Conservation (phyloP, 1,140 invertebrate species). For the Cryptotermes secundus region DNA sequence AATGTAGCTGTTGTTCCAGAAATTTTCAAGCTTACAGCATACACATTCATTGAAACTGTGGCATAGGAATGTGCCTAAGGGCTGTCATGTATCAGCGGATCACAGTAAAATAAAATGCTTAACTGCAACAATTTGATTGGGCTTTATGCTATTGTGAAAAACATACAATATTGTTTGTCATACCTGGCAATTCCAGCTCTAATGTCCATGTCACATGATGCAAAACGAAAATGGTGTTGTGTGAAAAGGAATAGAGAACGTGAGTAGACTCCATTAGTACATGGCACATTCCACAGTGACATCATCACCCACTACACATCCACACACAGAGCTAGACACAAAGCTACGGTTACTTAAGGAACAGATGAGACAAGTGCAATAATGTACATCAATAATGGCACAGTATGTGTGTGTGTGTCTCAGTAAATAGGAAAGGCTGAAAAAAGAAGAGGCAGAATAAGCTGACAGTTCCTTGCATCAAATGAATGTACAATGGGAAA, state of each 20-base stretch:
- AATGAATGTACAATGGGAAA: too few species aligned
- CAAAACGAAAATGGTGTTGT: conserved; percentile 32
- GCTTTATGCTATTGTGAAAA: not conserved
- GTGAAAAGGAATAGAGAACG: conserved; percentile 25
- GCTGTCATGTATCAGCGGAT: too few species aligned
- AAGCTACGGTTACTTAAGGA: not conserved
- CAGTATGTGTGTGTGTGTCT: not conserved
- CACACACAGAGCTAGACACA: conserved; percentile 8
- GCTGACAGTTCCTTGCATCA: too few species aligned
- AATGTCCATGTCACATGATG: conserved; percentile 31
- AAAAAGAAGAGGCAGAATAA: not conserved
- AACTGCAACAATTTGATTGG: too few species aligned
- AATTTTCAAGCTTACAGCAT: too few species aligned
- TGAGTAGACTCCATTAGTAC: not conserved
- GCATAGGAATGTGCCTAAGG: too few species aligned
- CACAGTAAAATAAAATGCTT: too few species aligned
- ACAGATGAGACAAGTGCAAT: not conserved
- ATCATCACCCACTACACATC: not conserved
- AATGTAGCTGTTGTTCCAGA: too few species aligned
- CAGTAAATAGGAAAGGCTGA: not conserved
- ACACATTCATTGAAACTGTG: too few species aligned
- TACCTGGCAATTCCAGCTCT: conserved; percentile 30
- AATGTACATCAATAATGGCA: not conserved
- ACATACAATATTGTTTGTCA: conserved; percentile 16
- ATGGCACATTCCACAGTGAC: not conserved